Evolutionary conservation across 2,797 vertebrate genomes (phyloP), one percentile per base, ranked within the genome.

Genomic region (Hoplostethus mediterraneus): DNA sequence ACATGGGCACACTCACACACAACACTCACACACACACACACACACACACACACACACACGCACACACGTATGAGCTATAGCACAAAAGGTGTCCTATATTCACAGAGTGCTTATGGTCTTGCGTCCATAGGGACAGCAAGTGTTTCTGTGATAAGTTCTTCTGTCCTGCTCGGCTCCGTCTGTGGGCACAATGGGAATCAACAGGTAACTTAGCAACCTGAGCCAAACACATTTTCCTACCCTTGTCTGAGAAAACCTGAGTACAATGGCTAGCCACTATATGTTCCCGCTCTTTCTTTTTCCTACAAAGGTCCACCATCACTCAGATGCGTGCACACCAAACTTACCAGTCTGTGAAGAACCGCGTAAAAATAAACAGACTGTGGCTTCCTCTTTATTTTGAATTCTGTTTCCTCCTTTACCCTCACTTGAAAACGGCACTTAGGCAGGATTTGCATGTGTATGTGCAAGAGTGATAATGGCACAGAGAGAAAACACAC

Each of bases 401-500:
- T 28, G 49, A 71, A 72, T 75, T 44, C 53, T 5, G 17, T 42
- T 64, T 83, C 72, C 62, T 78, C 57, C 77, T 71, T 28, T 68
- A 62, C 57, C 65, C 51, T 61, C 52, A 42, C 7, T 47, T 4
- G 5, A 21, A 70, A 62, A 54, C 60, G 42, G 67, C 65, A 67
- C 59, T n/a, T 40, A 2, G 60, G 53, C 21, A 4, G 48, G 54
- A 81, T 84, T 91, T 86, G 81, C 80, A 79, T 56, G 49, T 56
- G 71, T n/a, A 44, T 80, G 80, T 11, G 72, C 61, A 54, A 30
- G 68, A 82, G 76, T 84, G 87, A 88, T 80, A 85, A 83, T 91
- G 77, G 92, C 69, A 57, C 60, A 67, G 77, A 47, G 64, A 79
- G 68, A 82, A 82, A 90, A 85, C 76, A 83, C 79, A 84, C 80